A percentile compares a stretch with the other conserved stretches of the same genome.
Conservation (phyloP, 2,113 vertebrate species). For the Lichenostomus cassidix region DNA sequence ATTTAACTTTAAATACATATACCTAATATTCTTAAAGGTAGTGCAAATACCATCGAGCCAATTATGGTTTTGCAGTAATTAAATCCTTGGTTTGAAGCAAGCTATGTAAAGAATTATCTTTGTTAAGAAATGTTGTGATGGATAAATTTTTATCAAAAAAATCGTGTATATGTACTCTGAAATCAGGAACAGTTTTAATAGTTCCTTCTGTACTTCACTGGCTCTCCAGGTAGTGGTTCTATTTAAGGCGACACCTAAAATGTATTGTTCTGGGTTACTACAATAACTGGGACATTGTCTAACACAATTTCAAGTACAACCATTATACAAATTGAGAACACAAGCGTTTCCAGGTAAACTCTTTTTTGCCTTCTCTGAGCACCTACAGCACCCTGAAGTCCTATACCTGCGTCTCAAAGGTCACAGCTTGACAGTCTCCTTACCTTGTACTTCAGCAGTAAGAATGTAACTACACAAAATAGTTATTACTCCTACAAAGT, state of each 20-base stretch:
- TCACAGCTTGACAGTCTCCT: neutral
- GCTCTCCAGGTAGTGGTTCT: neutral
- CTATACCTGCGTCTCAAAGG: neutral
- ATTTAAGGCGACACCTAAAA: conserved; percentile 35
- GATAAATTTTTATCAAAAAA: neutral
- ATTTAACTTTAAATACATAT: neutral
- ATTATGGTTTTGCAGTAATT: neutral
- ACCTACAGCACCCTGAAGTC: neutral
- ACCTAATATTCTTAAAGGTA: neutral
- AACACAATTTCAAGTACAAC: conserved; percentile 8
- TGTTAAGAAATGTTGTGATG: neutral
- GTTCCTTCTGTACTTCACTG: neutral
- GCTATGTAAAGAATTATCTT: neutral
- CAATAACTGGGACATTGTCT: conserved; percentile 8
- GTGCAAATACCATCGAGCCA: neutral
- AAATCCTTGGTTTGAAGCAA: neutral
- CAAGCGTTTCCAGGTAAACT: neutral
- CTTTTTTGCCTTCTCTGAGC: neutral
- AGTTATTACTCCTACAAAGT: neutral
- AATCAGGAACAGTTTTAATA: neutral
- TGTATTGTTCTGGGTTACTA: conserved; percentile 18
- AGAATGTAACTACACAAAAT: neutral
- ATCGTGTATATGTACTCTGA: neutral
- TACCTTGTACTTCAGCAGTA: neutral
- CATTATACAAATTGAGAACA: neutral